phyloP scores from a whole-genome alignment of 2,113 vertebrate genomes.

The Anarhynchus alexandrinus region DNA sequence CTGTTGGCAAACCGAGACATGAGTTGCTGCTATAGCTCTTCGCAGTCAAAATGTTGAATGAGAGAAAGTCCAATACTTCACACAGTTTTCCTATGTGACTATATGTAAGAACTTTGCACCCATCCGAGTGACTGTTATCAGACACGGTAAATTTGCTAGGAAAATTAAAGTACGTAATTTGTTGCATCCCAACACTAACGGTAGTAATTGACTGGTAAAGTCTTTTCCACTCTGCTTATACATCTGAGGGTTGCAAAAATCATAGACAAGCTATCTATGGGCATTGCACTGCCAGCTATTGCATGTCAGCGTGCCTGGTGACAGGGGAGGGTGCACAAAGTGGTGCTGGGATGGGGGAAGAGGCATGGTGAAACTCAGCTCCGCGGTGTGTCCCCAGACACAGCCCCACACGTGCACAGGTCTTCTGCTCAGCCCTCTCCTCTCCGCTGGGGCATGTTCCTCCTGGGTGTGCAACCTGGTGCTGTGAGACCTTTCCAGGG shows the following conservation, averaged over 20 bases:
- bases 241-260: background rate
- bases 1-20: background rate
- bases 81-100: background rate
- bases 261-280: background rate
- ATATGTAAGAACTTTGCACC: background rate
- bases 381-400: accelerated
- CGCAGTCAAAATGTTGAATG: background rate
- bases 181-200: background rate
- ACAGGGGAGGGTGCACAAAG: background rate
- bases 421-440: background rate
- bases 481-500: background rate
- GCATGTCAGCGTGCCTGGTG: background rate
- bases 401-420: accelerated
- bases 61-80: background rate
- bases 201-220: background rate
- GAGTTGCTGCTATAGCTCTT: background rate
- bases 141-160: background rate
- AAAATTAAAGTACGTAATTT: background rate
- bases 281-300: background rate
- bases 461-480: background rate
- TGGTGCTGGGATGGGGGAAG: background rate
- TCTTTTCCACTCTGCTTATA: background rate
- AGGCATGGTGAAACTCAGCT: background rate
- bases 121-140: background rate
- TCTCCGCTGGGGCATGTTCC: background rate